These are phyloP conservation scores for Octopus bimaculoides DNA, from an alignment of 1,140 invertebrate genomes.

Conservation along the genomic window DNA sequence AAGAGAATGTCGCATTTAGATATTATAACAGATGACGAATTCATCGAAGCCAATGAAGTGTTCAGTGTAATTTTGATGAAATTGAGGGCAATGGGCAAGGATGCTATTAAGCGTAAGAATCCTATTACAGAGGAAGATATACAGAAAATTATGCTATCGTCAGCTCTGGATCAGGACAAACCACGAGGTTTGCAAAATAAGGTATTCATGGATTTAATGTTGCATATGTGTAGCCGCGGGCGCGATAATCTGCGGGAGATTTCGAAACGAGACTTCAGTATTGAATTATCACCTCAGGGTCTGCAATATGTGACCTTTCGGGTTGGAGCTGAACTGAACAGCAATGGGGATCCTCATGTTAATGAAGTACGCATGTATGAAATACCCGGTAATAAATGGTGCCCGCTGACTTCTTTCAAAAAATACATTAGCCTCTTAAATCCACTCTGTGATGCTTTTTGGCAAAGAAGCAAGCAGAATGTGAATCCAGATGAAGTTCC, in stretches of 20 bases:
- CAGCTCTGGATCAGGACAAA: slow-evolving; percentile 13
- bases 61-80: slow-evolving; percentile 19
- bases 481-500: background rate
- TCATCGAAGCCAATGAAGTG: slow-evolving; percentile 15
- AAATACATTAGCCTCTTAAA: slow-evolving; percentile 16
- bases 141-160: slow-evolving; percentile 16
- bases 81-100: slow-evolving; percentile 18
- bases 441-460: slow-evolving; percentile 5
- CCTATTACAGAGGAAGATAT: slow-evolving; percentile 17
- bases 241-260: slow-evolving; percentile 19
- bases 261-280: slow-evolving; percentile 16
- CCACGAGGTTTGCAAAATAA: slow-evolving; percentile 19
- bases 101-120: slow-evolving; percentile 16
- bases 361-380: background rate
- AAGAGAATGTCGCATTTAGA: slow-evolving; percentile 12
- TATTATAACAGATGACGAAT: slow-evolving; percentile 10
- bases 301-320: slow-evolving; percentile 1
- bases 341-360: background rate
- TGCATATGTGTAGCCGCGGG: slow-evolving; percentile 22
- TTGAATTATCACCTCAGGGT: background rate
- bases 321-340: background rate
- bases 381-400: slow-evolving; percentile 9
- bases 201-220: slow-evolving; percentile 24
- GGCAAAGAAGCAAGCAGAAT: slow-evolving; percentile 1
- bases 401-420: slow-evolving; percentile 15